Conservation (phyloP, 2,113 vertebrate species). For the Romanogobio albipinnatus region DNA sequence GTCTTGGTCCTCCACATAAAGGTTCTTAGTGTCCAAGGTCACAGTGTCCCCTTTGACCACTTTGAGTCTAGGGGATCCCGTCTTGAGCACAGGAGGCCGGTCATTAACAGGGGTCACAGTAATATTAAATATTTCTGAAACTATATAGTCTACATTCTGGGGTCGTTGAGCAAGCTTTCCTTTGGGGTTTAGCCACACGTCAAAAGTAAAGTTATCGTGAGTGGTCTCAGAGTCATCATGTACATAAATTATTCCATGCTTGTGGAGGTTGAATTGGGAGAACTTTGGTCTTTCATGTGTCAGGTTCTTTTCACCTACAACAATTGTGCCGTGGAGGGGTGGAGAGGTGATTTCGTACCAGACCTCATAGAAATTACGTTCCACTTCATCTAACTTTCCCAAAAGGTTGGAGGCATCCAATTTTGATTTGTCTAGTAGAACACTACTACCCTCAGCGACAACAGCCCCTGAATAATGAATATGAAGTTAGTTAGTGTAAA, state of each 20-base stretch:
- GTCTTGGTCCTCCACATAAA: constrained; percentile 86
- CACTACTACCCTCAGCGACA: constrained; percentile 82
- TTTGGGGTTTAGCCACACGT: constrained; percentile 80
- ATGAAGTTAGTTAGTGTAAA: background rate
- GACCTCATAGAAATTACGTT: constrained; percentile 76
- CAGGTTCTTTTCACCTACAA: constrained; percentile 78
- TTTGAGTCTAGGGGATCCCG: constrained; percentile 75
- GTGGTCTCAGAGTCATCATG: constrained; percentile 87
- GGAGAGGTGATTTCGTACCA: constrained; percentile 83
- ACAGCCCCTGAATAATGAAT: constrained; percentile 73
- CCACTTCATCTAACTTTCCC: constrained; percentile 74
- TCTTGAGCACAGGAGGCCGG: constrained; percentile 81
- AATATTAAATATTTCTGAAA: constrained; percentile 86
- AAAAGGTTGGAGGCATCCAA: constrained; percentile 88
- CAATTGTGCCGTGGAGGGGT: constrained; percentile 78
- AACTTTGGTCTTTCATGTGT: constrained; percentile 81
- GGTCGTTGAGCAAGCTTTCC: constrained; percentile 66
- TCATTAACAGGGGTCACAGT: constrained; percentile 85
- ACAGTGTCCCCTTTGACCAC: constrained; percentile 80
- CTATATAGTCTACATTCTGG: constrained; percentile 58
- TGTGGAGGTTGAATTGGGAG: constrained; percentile 83
- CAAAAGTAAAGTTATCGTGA: constrained; percentile 84
- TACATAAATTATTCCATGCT: constrained; percentile 80
- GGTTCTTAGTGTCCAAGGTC: constrained; percentile 76
- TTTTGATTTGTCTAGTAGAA: constrained; percentile 81